Conservation (phyloP, 2,797 vertebrate genomes). For the Eurystomus glaucurus region DNA sequence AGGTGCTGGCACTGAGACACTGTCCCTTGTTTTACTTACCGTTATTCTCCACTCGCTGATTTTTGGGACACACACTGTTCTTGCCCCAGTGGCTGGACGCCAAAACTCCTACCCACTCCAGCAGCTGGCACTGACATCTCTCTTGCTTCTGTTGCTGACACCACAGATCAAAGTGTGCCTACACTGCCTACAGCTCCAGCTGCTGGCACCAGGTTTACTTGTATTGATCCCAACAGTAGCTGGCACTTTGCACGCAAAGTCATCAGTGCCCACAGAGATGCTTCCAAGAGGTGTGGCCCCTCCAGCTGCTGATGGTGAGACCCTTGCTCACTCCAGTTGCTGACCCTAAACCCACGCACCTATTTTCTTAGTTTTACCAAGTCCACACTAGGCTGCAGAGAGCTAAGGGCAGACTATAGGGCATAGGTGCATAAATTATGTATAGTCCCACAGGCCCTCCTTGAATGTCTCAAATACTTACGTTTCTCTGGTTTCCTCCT, state of each 20-base stretch:
- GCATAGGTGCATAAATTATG: background rate
- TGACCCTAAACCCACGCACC: background rate
- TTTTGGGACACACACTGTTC: background rate
- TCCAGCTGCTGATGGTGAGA: background rate
- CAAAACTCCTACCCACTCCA: background rate
- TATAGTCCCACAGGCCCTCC: fast-evolving
- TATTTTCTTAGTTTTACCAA: background rate
- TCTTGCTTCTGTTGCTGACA: background rate
- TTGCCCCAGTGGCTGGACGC: background rate
- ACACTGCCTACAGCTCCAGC: background rate
- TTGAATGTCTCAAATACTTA: background rate
- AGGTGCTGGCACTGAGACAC: background rate
- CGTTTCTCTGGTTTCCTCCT: background rate
- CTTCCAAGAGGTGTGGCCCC: background rate
- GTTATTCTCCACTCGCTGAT: background rate
- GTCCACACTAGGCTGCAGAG: background rate
- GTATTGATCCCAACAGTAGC: fast-evolving
- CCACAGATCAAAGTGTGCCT: background rate
- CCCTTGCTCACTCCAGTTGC: background rate
- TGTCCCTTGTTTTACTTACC: background rate
- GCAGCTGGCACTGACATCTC: background rate
- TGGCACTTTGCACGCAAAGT: background rate
- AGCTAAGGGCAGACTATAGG: background rate
- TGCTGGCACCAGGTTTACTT: background rate
- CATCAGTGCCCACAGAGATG: background rate